These are phyloP conservation scores for Campopleginae sp. DNA, from an alignment of 2,888 invertebrate genomes.

Conservation along the genomic window DNA sequence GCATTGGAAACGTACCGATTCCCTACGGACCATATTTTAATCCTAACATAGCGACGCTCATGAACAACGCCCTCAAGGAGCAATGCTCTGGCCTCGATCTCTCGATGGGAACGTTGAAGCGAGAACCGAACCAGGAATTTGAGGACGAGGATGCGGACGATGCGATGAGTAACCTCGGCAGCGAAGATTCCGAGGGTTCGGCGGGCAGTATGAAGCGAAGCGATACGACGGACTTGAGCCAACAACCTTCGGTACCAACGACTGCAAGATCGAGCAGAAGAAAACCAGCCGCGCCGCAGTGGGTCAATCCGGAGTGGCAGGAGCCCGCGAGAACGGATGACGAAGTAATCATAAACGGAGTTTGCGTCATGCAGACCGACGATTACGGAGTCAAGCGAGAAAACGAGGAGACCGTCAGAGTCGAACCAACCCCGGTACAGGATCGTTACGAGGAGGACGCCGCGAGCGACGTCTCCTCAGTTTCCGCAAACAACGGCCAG, in stretches of 20 bases:
- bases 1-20: constrained; percentile 90
- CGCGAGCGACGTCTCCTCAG: constrained; percentile 85
- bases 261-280: constrained; percentile 88
- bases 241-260: constrained; percentile 78
- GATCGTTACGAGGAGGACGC: constrained; percentile 86
- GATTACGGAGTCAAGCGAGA: constrained; percentile 87
- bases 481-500: constrained; percentile 78
- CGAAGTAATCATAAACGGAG: constrained; percentile 96
- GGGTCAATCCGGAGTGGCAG: constrained; percentile 98
- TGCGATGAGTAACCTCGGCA: constrained; percentile 90
- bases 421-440: constrained; percentile 91
- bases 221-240: constrained; percentile 78
- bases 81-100: constrained; percentile 94
- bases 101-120: constrained; percentile 92
- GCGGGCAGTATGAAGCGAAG: constrained; percentile 82
- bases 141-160: constrained; percentile 90
- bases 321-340: constrained; percentile 86
- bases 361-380: constrained; percentile 95
- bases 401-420: constrained; percentile 89
- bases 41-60: constrained; percentile 91
- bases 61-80: constrained; percentile 90
- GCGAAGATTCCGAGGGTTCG: constrained; percentile 87
- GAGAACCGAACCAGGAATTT: constrained; percentile 91
- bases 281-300: constrained; percentile 98
- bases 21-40: constrained; percentile 92